Conservation (phyloP, 2,797 vertebrate genomes). For the Gymnopithys bicolor region DNA sequence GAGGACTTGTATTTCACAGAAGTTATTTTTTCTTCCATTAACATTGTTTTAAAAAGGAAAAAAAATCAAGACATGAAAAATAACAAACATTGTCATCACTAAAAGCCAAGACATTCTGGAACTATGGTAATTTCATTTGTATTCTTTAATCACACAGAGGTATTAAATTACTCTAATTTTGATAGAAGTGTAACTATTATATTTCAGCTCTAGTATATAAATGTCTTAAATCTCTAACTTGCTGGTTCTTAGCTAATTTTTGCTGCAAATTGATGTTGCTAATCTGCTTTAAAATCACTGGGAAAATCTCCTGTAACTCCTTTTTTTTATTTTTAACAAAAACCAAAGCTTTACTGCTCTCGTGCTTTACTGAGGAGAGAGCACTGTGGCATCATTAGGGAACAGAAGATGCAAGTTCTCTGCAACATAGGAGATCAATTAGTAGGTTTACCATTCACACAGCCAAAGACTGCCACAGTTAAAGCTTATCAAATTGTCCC, state of each 20-base stretch:
- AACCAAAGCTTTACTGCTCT: background rate
- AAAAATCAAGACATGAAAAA: background rate
- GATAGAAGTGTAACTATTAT: background rate
- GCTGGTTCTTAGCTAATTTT: background rate
- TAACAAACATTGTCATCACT: accelerated
- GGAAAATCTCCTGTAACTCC: background rate
- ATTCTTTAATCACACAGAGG: background rate
- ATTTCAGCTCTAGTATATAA: background rate
- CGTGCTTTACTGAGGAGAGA: background rate
- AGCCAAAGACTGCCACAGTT: background rate
- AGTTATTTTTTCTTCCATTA: background rate
- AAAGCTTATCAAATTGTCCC: background rate
- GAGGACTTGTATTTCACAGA: background rate
- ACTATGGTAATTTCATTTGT: background rate
- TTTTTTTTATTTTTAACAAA: background rate
- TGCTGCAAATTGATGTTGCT: background rate
- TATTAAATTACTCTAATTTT: background rate
- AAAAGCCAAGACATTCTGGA: background rate
- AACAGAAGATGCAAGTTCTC: background rate
- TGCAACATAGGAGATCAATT: background rate
- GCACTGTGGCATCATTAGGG: background rate
- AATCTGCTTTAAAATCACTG: background rate
- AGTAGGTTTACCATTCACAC: background rate
- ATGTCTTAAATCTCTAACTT: background rate
- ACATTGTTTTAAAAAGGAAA: background rate